These are phyloP conservation scores for Pseudochirops corinnae DNA, from an alignment of 2,797 vertebrate species.

Conservation along the genomic window DNA sequence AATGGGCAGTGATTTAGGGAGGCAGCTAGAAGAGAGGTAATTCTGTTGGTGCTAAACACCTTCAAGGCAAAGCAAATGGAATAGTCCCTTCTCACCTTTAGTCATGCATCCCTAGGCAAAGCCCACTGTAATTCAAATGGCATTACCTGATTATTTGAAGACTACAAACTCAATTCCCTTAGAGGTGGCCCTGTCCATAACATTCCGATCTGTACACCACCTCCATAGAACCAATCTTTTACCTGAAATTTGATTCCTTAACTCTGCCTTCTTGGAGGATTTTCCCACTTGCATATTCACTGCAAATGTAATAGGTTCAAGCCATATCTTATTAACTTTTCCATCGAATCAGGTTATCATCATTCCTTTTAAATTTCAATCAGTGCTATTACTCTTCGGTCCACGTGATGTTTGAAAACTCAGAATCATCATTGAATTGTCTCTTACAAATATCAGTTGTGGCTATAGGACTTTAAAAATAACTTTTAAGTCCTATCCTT, in stretches of 20 bases:
- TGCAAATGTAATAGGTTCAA: background rate
- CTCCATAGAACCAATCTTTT: background rate
- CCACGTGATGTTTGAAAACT: background rate
- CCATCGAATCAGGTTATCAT: background rate
- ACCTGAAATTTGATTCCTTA: background rate
- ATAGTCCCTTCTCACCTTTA: background rate
- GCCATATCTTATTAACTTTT: background rate
- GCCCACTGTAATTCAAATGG: background rate
- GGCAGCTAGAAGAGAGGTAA: background rate
- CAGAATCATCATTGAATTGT: background rate
- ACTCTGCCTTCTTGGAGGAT: background rate
- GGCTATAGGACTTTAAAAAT: background rate
- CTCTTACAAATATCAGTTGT: background rate
- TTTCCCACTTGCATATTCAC: background rate
- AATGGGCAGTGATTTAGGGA: background rate
- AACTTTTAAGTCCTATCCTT: background rate
- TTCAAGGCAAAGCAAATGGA: background rate
- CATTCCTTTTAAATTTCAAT: background rate
- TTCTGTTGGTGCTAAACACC: background rate
- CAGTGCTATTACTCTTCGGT: background rate
- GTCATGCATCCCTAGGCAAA: background rate
- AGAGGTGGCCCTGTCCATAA: background rate
- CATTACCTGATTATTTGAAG: background rate
- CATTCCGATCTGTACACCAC: background rate
- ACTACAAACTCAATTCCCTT: background rate